Percentiles rank a stretch among this genome's conserved stretches.
Conservation (phyloP, 1,140 invertebrate genomes). For the Pentalonia nigronervosa region DNA sequence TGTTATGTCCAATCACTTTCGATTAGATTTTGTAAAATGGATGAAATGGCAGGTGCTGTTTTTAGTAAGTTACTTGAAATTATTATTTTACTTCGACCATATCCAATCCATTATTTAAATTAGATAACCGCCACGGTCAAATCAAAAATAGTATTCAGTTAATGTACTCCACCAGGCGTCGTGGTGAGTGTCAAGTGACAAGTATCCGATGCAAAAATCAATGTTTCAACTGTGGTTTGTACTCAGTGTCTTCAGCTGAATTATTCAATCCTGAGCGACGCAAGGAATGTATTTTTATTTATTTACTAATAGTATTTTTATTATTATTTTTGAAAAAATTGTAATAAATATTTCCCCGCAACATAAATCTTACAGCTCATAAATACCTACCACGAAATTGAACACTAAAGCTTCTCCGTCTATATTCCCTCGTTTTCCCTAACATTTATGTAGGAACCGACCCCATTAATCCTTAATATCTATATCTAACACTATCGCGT, state of each 20-base stretch:
- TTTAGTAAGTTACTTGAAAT: not conserved
- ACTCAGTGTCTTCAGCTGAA: not conserved
- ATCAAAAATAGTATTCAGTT: not conserved
- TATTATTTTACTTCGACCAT: not conserved
- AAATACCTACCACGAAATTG: not conserved
- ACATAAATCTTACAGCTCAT: not conserved
- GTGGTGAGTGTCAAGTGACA: not conserved
- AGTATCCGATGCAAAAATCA: not conserved
- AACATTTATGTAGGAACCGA: not conserved
- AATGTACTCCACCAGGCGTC: not conserved
- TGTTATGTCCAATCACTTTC: not conserved
- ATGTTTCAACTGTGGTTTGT: not conserved
- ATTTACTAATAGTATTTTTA: not conserved
- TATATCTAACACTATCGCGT: not conserved
- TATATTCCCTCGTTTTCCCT: not conserved
- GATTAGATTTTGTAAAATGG: not conserved
- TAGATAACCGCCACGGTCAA: not conserved
- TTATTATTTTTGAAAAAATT: constrained; percentile 9
- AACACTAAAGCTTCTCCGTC: not conserved
- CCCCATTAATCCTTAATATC: constrained; percentile 6
- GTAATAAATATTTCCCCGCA: not conserved
- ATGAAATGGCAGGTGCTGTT: not conserved
- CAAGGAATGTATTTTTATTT: not conserved
- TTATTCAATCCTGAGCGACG: not conserved
- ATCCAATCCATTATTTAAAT: not conserved